Base-by-base conservation (phyloP, 2,888 invertebrate genomes). In the Meiosimyza platycephala region DNA sequence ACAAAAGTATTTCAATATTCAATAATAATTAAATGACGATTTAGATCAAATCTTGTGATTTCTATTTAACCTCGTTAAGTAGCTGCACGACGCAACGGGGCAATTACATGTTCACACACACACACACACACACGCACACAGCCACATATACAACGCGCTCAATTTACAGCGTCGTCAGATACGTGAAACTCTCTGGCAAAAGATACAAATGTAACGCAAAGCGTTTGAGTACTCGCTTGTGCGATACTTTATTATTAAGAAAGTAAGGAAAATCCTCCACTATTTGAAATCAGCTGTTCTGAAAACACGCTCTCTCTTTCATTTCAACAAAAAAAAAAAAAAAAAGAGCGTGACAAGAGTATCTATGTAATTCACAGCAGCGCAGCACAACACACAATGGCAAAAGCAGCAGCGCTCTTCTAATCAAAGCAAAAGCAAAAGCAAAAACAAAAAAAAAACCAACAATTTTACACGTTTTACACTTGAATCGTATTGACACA, bases 401-500 rank as follows among this genome's bases (percentile, higher is more conserved):
- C 9, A 13, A 18, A 40, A 33, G 28, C 12, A 4, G 60, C 22
- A 15, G 9, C 16, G 40, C 33, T 40, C 33, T 28, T 62, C 40
- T n/a, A 15, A 11, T 15, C 1, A 33, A 3, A 33, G 40, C 33
- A 11, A 60, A 4, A 11, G 15, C 15, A n/a, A 22, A n/a, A 40
- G 16, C 47, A 62, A 62, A 33, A 13, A 62, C 11, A 18, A 60
- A 33, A 13, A 62, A 33, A 62, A 40, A 9, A 62, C n/a, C 60
- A 28, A 47, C 11, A 11, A 33, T 3, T 62, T 62, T 62, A 33
- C 33, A 62, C 60, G 60, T 33, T 62, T 62, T 62, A 62, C 60
- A 62, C 60, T 62, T 47, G 60, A 62, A 62, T 40, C 60, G 40
- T 22, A 62, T 22, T 62, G 60, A 62, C 60, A 62, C 60, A 62